A percentile compares a stretch with the other conserved stretches of the same genome.
phyloP scores from a whole-genome alignment of 1,140 invertebrate species.

The Idris sp. region DNA sequence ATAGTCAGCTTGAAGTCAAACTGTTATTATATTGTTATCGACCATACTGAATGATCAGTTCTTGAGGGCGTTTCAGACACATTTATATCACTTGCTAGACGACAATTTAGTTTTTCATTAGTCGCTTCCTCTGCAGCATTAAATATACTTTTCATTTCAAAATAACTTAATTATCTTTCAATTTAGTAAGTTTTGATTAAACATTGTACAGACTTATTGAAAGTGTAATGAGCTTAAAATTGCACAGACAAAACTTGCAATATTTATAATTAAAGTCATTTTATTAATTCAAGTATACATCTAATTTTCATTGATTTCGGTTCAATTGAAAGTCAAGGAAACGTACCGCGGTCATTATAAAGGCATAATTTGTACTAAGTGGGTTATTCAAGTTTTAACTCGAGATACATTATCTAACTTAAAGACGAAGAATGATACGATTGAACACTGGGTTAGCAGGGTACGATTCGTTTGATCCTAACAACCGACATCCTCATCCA shows the following conservation, averaged over 20 bases:
- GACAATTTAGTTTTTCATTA: constrained; percentile 9
- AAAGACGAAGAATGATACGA: constrained; percentile 43
- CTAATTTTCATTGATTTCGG: too few relatives aligned
- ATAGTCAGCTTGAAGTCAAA: neutral
- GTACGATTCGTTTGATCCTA: constrained; percentile 72
- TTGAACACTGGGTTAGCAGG: constrained; percentile 67
- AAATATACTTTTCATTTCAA: too few relatives aligned
- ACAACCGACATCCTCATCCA: constrained; percentile 74
- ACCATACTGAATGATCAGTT: constrained; percentile 30
- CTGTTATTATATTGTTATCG: constrained; percentile 29
- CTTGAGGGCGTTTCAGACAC: constrained; percentile 23
- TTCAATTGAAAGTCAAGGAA: too few relatives aligned
- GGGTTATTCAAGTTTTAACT: constrained; percentile 26
- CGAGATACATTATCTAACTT: constrained; percentile 28
- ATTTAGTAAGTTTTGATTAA: too few relatives aligned
- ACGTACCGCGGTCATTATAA: constrained; percentile 12
- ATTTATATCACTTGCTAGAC: constrained; percentile 27
- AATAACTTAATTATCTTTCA: too few relatives aligned
- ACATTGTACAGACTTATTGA: too few relatives aligned
- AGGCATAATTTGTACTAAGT: constrained; percentile 12
- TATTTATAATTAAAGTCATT: too few relatives aligned
- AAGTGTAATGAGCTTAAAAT: too few relatives aligned
- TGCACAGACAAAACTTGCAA: too few relatives aligned
- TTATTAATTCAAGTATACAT: too few relatives aligned
- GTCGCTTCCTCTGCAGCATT: neutral